Evolutionary conservation across 2,888 invertebrate genomes (phyloP), one percentile per base, ranked within the genome.

Genomic region (Harpalus rubripes): DNA sequence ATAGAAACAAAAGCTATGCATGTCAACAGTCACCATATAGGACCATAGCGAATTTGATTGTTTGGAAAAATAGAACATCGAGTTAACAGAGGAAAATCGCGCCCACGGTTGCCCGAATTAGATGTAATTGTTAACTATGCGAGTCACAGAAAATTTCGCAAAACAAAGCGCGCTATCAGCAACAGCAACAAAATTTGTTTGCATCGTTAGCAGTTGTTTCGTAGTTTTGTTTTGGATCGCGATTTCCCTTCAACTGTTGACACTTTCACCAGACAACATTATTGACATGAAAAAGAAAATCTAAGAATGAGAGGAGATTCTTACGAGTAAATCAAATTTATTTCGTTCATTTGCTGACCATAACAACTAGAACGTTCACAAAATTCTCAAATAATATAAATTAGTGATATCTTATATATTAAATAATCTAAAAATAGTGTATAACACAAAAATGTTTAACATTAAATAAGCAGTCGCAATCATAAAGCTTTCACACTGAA

Each of bases 401-500:
- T 84, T 78, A 84, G 78, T 84, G 84, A 52, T 74, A 81, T 72
- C n/a, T 68, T 83, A 84, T 84, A 78, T 84, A 84, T 84, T 76
- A 84, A 78, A 84, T 63, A 61, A 78, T 78, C 61, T 63, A 78
- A 84, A 84, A 84, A 78, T 84, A 78, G 74, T 84, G 78, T 84
- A 84, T 78, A 83, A 83, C 83, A 83, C 76, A 83, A 83, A 32
- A 78, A 78, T 65, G 84, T 72, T 61, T 84, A 83, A 56, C 58
- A 84, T 78, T 85, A 85, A 85, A 85, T 85, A 72, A 85, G 85
- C 85, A 79, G 58, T 65, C 63, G 79, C 79, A 85, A 68, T 80
- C 85, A 80, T 80, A 80, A 85, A 85, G 85, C 80, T 80, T 80
- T 80, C 59, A 79, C 72, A 85, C 84, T 61, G 52, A 78, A 32